Conservation (phyloP, 2,113 vertebrate species). For the Lonchura striata region DNA sequence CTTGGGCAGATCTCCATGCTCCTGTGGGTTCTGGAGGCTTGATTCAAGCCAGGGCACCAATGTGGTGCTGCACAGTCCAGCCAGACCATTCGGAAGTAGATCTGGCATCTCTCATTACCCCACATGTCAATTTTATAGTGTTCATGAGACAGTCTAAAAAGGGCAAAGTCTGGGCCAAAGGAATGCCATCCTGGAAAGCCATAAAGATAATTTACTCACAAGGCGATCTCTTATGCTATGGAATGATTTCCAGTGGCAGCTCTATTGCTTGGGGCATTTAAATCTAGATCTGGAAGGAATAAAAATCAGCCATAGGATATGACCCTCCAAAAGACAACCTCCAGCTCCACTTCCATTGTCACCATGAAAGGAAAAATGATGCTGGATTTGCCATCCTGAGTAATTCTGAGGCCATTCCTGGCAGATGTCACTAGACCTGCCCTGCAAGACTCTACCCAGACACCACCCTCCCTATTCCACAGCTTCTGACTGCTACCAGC, state of each 20-base stretch:
- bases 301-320: background rate
- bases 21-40: background rate
- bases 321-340: background rate
- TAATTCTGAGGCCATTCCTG: background rate
- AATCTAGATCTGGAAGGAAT: background rate
- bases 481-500: background rate
- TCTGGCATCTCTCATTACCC: background rate
- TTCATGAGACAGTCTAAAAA: background rate
- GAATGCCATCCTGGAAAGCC: background rate
- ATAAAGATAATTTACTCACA: background rate
- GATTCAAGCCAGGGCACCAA: background rate
- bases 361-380: background rate
- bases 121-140: accelerated
- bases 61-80: background rate
- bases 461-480: background rate
- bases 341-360: background rate
- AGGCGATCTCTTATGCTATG: background rate
- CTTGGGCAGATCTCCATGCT: background rate
- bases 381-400: background rate
- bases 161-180: background rate
- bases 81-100: background rate
- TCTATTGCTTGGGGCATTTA: background rate
- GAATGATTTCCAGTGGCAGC: background rate
- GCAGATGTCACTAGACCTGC: background rate
- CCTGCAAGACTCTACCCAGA: background rate